Conservation (phyloP, 1,140 invertebrate species). For the Paracyclopina nana region DNA sequence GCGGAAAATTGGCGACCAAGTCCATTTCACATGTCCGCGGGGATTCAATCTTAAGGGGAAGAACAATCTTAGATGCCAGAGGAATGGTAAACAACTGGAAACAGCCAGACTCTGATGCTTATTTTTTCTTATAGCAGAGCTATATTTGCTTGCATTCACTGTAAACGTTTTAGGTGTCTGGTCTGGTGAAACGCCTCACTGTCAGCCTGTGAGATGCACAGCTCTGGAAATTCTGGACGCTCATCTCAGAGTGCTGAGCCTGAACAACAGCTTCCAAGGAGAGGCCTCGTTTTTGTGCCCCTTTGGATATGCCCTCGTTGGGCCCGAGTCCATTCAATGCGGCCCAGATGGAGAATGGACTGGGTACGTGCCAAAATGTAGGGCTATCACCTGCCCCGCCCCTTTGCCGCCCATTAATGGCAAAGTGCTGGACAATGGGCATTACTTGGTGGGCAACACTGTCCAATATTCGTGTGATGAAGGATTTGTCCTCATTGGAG, state of each 20-base stretch:
- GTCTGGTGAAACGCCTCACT: constrained; percentile 45
- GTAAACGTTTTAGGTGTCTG: constrained; percentile 38
- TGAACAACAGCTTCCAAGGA: constrained; percentile 41
- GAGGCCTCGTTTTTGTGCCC: constrained; percentile 54
- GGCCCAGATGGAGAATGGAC: constrained; percentile 52
- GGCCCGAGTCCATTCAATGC: constrained; percentile 49
- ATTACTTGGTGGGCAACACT: constrained; percentile 43
- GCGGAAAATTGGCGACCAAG: constrained; percentile 12
- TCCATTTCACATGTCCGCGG: constrained; percentile 15
- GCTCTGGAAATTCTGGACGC: constrained; percentile 28
- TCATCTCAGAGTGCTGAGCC: constrained; percentile 34
- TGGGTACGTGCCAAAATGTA: constrained; percentile 45
- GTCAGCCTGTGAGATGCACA: constrained; percentile 49
- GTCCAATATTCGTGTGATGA: constrained; percentile 52
- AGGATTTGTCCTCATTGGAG: constrained; percentile 47
- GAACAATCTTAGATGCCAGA: background rate
- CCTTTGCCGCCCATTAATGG: constrained; percentile 49
- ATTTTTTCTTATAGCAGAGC: background rate
- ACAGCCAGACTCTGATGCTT: background rate
- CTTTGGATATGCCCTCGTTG: constrained; percentile 52
- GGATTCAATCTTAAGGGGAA: constrained; percentile 7
- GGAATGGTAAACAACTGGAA: background rate
- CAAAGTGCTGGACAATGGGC: constrained; percentile 33
- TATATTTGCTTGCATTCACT: background rate
- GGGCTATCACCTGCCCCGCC: constrained; percentile 51